Conservation (phyloP, 2,113 vertebrate species). For the Trichomycterus rosablanca region DNA sequence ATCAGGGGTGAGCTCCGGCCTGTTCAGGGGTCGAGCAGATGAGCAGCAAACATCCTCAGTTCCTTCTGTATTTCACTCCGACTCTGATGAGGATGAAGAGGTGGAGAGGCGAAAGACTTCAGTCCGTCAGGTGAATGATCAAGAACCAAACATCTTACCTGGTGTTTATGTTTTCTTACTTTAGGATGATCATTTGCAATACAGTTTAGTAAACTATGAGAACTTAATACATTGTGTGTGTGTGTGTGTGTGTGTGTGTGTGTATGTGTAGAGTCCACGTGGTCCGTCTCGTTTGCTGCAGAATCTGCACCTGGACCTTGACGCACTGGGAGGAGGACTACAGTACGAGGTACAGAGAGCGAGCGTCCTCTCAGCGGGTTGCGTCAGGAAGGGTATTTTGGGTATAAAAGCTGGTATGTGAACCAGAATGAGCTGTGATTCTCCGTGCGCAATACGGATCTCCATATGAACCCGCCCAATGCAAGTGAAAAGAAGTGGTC, state of each 20-base stretch:
- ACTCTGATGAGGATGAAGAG: neutral
- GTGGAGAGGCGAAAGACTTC: constrained; percentile 58
- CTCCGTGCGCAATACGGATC: too few relatives aligned
- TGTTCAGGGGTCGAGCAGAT: constrained; percentile 55
- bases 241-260: neutral
- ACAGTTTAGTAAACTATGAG: too few relatives aligned
- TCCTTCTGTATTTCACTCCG: constrained; percentile 29
- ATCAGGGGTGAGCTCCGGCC: neutral
- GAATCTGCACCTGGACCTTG: constrained; percentile 78
- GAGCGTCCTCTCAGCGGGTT: too few relatives aligned
- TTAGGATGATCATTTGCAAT: too few relatives aligned
- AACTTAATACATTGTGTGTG: too few relatives aligned
- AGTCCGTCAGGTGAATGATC: constrained; percentile 57
- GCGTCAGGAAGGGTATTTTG: too few relatives aligned
- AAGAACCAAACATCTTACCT: too few relatives aligned
- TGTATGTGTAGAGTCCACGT: constrained; percentile 52
- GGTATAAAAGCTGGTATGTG: too few relatives aligned
- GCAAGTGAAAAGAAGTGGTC: too few relatives aligned
- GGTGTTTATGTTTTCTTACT: too few relatives aligned
- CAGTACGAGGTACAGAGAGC: constrained; percentile 86
- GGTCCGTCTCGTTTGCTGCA: constrained; percentile 63
- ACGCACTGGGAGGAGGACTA: constrained; percentile 68
- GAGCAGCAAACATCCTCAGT: constrained; percentile 60
- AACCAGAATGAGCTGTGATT: too few relatives aligned
- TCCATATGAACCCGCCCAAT: too few relatives aligned